phyloP scores from a whole-genome alignment of 2,888 invertebrate species.

The Agrotis clavis region DNA sequence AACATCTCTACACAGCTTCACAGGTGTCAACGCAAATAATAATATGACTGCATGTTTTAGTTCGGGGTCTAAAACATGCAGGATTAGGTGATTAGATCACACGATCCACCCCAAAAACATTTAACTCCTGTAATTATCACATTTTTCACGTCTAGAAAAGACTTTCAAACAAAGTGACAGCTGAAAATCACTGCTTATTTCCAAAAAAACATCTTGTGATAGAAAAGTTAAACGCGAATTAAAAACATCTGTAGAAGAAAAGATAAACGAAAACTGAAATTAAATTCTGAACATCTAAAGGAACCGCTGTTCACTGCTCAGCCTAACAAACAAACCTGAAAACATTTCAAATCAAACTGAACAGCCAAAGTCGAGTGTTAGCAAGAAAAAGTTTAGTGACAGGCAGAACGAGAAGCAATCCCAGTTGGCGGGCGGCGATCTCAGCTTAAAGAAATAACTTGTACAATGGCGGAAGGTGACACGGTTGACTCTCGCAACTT shows the following conservation, averaged over 20 bases:
- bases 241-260: neutral
- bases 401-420: conserved; percentile 52
- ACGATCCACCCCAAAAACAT: too few relatives aligned
- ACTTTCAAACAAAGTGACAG: too few relatives aligned
- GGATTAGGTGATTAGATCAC: too few relatives aligned
- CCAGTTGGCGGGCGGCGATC: conserved; percentile 44
- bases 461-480: conserved; percentile 10
- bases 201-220: too few relatives aligned
- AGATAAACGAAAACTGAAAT: neutral
- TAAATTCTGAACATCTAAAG: neutral
- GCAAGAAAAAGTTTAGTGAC: conserved; percentile 53
- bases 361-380: conserved; percentile 34
- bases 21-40: too few relatives aligned
- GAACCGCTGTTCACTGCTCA: neutral
- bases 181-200: too few relatives aligned
- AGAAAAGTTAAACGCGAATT: neutral
- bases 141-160: too few relatives aligned
- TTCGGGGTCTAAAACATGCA: too few relatives aligned
- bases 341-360: conserved; percentile 23
- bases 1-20: too few relatives aligned
- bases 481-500: conserved; percentile 2
- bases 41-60: too few relatives aligned
- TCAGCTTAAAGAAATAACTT: conserved; percentile 50
- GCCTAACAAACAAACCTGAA: conserved; percentile 1
- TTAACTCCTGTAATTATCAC: too few relatives aligned